Evolutionary conservation across 1,140 invertebrate species (phyloP).

Genomic region (Drosophila hydei): DNA sequence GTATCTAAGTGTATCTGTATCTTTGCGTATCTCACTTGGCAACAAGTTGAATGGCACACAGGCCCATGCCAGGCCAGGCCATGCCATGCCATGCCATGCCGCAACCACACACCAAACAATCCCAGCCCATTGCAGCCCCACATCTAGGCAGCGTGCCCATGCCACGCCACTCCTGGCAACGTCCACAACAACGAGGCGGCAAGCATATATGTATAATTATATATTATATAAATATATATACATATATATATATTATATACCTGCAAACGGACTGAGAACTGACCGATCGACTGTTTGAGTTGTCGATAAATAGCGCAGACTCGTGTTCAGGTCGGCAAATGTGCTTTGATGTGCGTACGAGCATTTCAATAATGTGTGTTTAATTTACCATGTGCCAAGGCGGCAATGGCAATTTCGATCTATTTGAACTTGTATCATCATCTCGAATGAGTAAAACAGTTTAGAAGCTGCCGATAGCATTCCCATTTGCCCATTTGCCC

Average conservation of each 20-base stretch:
- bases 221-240: background rate
- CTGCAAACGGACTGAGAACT: conserved; percentile 36
- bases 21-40: conserved; percentile 61
- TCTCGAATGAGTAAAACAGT: background rate
- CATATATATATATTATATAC: conserved; percentile 14
- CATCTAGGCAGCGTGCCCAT: conserved; percentile 14
- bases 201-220: too few relatives aligned
- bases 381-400: conserved; percentile 42
- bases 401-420: conserved; percentile 17
- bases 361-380: conserved; percentile 31
- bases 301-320: conserved; percentile 51
- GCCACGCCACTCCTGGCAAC: conserved; percentile 32
- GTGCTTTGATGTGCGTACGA: conserved; percentile 43
- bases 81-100: background rate
- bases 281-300: conserved; percentile 50
- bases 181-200: too few relatives aligned
- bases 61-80: conserved; percentile 4
- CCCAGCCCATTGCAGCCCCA: conserved; percentile 12
- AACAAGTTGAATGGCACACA: conserved; percentile 67
- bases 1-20: conserved; percentile 36
- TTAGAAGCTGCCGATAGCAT: background rate
- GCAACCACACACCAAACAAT: conserved; percentile 8
- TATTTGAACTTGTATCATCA: conserved; percentile 4
- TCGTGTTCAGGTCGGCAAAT: conserved; percentile 29
- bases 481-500: too few relatives aligned